phyloP scores from a whole-genome alignment of 2,888 invertebrate species.

The Amorpha juglandis region DNA sequence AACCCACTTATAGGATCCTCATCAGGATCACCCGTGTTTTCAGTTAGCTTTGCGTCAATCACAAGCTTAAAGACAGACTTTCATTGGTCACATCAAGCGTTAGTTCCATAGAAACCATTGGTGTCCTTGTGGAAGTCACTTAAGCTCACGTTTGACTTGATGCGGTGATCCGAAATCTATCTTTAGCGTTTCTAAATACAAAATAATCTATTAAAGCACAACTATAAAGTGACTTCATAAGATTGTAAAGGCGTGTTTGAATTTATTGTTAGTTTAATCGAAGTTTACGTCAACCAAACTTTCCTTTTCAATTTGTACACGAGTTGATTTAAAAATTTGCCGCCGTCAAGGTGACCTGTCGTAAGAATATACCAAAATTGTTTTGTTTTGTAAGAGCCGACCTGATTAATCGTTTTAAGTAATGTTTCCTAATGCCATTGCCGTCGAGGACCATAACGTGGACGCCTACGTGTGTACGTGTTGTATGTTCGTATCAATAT shows the following conservation, averaged over 20 bases:
- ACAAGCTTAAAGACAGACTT: too few relatives aligned
- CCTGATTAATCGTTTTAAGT: slow-evolving; percentile 27
- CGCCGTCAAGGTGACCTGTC: slow-evolving; percentile 21
- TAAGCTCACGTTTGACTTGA: too few relatives aligned
- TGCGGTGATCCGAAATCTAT: too few relatives aligned
- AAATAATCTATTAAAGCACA: neutral
- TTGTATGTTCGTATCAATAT: slow-evolving; percentile 17
- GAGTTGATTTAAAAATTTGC: slow-evolving; percentile 10
- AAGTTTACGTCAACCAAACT: neutral
- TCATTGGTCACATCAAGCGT: too few relatives aligned
- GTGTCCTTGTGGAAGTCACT: too few relatives aligned
- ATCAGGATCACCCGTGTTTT: too few relatives aligned
- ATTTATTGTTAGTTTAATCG: neutral
- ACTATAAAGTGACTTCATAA: too few relatives aligned
- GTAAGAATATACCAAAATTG: slow-evolving; percentile 26
- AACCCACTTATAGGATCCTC: too few relatives aligned
- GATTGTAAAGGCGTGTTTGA: neutral
- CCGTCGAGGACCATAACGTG: slow-evolving; percentile 20
- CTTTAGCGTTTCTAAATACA: too few relatives aligned
- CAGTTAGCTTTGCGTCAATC: too few relatives aligned
- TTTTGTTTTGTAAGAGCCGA: slow-evolving; percentile 25
- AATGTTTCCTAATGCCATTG: slow-evolving; percentile 25
- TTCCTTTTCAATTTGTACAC: slow-evolving; percentile 11
- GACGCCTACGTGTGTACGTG: slow-evolving; percentile 3
- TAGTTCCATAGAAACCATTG: too few relatives aligned